phyloP scores from a whole-genome alignment of 2,888 invertebrate genomes.

The Gari tellinella region DNA sequence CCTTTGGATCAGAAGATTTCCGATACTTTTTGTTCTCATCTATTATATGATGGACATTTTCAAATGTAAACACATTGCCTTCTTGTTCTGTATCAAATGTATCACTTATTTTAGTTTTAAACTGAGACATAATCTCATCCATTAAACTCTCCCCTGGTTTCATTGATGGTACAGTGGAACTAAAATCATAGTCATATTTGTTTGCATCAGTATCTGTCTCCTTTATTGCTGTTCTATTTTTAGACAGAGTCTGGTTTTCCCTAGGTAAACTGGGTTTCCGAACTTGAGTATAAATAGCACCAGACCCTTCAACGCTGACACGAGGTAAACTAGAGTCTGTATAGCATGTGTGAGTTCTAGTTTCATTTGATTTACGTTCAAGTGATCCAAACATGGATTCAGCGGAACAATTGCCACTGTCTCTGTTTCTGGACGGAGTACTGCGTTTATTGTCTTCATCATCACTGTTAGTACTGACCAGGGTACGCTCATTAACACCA shows the following conservation, averaged over 20 bases:
- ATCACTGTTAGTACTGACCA: neutral
- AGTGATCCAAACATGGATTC: slow-evolving; percentile 41
- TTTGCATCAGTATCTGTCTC: too few species aligned
- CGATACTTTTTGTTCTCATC: neutral
- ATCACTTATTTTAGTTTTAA: slow-evolving; percentile 35
- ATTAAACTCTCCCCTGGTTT: slow-evolving; percentile 50
- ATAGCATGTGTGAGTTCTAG: slow-evolving; percentile 23
- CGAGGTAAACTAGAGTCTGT: slow-evolving; percentile 47
- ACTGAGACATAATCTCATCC: slow-evolving; percentile 61
- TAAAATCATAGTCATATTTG: too few species aligned
- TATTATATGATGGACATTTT: neutral
- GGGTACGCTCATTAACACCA: slow-evolving; percentile 1
- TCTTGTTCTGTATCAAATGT: neutral
- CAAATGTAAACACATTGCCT: neutral
- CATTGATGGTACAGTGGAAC: too few species aligned
- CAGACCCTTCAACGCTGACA: slow-evolving; percentile 43
- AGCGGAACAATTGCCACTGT: slow-evolving; percentile 56
- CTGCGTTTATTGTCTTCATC: neutral
- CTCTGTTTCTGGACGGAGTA: slow-evolving; percentile 22
- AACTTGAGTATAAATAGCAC: slow-evolving; percentile 66
- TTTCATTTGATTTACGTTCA: slow-evolving; percentile 7
- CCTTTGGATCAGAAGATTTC: neutral
- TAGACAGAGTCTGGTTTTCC: too few species aligned
- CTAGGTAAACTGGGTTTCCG: slow-evolving; percentile 6
- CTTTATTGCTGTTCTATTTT: too few species aligned